phyloP scores from a whole-genome alignment of 2,113 vertebrate genomes.

The Peromyscus californicus region DNA sequence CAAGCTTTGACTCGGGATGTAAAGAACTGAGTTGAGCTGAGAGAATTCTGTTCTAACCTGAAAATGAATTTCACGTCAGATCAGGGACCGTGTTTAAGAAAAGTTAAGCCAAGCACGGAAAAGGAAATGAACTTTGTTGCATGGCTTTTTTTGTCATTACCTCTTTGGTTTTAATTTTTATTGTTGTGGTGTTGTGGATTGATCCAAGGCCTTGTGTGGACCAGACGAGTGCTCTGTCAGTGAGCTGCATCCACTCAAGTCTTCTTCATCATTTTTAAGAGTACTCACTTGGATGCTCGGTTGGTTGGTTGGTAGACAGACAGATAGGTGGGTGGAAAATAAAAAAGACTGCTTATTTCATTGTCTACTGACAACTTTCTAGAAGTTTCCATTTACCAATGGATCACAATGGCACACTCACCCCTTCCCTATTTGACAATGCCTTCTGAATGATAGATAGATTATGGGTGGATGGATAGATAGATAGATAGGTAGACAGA shows the following conservation, averaged over 20 bases:
- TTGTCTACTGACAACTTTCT: not conserved
- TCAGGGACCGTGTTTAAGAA: not conserved
- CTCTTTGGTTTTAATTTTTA: not conserved
- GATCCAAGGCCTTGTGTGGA: not conserved
- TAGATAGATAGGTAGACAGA: too few relatives aligned
- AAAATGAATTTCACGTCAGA: constrained; percentile 14
- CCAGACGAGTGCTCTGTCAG: not conserved
- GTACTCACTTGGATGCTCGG: not conserved
- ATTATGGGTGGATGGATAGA: not conserved
- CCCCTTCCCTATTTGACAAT: not conserved
- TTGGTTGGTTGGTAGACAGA: not conserved
- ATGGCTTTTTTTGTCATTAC: not conserved
- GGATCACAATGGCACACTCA: not conserved
- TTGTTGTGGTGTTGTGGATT: not conserved
- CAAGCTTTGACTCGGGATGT: constrained; percentile 29
- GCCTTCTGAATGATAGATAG: not conserved
- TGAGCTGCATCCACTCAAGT: not conserved
- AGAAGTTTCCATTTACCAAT: not conserved
- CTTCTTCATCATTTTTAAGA: not conserved
- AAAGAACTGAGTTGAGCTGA: constrained; percentile 41
- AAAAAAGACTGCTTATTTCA: not conserved
- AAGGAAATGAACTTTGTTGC: not conserved
- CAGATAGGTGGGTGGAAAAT: not conserved
- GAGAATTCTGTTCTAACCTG: constrained; percentile 38
- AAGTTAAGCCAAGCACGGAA: not conserved